Base-by-base conservation (phyloP, 2,888 invertebrate species). In the Limnephilus marmoratus region DNA sequence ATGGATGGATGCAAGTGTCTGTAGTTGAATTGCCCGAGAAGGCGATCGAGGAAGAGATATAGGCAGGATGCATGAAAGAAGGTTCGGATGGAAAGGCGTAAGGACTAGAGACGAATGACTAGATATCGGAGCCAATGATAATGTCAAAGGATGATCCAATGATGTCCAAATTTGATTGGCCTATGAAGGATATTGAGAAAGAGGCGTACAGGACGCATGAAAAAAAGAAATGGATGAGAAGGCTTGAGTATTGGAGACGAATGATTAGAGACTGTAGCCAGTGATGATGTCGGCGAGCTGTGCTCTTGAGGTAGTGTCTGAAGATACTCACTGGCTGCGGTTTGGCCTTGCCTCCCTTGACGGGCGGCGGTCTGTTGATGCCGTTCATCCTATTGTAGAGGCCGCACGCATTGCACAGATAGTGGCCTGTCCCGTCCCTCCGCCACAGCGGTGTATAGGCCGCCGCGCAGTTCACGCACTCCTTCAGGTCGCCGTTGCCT, bases 371-470 rank as follows among this genome's bases (percentile, higher is more conserved):
- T 94, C 98, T 96, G 96, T 98, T 98, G 95, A 98, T 96, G 94
- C 97, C 97, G 95, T 97, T 97, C 95, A 96, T 97, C 95, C 97
- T 96, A 94, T 95, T 96, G 94, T 96, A 97, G 89, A 96, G 95
- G 80, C 96, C 97, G 95, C 99, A 99, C 88, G 98, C 98, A 95
- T 98, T 98, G 96, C 99, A 99, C 93, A 98, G 96, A 95, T 98
- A 98, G 95, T 98, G 98, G 15, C 98, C 98, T 80, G 98, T 98
- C 92, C 98, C 98, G 95, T 99, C 98, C 94, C 98, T 96, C 92
- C 98, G 96, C 98, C 98, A 99, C 80, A 98, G 96, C 0, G 98
- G 98, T 18, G 98, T 98, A 81, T 97, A 96, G 92, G 96, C 97
- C 31, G 97, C 96, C 34, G 96, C 96, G 94, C 97, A 97, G 94